Base-by-base conservation (phyloP, 2,797 vertebrate species). In the Oreochromis mossambicus region DNA sequence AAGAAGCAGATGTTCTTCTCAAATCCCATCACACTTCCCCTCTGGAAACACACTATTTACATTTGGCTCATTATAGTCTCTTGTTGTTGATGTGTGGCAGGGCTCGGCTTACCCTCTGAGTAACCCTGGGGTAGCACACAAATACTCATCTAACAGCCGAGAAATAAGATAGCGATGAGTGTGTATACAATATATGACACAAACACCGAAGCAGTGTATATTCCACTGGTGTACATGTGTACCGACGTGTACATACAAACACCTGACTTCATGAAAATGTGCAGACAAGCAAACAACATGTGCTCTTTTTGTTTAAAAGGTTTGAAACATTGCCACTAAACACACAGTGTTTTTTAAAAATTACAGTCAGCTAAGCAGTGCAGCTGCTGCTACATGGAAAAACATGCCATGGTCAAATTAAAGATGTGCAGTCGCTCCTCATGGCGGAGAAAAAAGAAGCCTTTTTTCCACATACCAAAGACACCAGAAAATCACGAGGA, bases 1-100 rank as follows among this genome's bases (percentile, higher is more conserved):
- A 95, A 93, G 90, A 95, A 95, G 90, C 94, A 94, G 95, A 95
- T 94, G 94, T 94, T 94, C 81, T 84, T 86, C 83, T 89, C 86
- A 90, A 87, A 90, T 88, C 90, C 89, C 90, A 87, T 90, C 92
- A 90, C 89, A 94, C 92, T 89, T 94, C 90, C 94, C 91, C 90
- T 92, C 91, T 94, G 91, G 90, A 94, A 93, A 91, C 32, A 50
- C 90, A 90, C 90, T 92, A 92, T 95, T 94, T 95, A 95, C 94
- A 95, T 92, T 92, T 85, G 87, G 91, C 94, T 95, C 93, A 94
- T 95, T 92, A 92, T 54, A 84, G 90, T 81, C 89, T 92, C 89
- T 92, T 94, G 93, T 92, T 94, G 93, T 89, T 91, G 92, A 92
- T 82, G 83, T 91, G 90, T 91, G 91, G 92, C 92, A 95, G 93